Base-by-base conservation (phyloP, 53 echinoderm and acorn worm genomes). In the Echinometra lucunter region DNA sequence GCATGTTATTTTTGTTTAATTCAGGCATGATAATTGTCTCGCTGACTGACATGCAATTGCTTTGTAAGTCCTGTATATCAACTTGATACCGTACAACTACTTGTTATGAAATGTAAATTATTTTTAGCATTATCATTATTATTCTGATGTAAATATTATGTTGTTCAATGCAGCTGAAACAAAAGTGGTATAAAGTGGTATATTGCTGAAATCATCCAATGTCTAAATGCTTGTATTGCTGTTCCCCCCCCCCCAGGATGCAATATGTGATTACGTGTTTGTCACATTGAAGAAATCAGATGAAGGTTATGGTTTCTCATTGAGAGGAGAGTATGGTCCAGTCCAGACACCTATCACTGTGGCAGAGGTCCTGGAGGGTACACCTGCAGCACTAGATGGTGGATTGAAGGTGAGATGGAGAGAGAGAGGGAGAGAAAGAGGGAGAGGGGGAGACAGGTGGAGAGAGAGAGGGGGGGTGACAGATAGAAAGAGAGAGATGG, bases 281-380 rank as follows among this genome's bases (percentile, higher is more conserved):
- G 16, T 94, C 94, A 63, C 8, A 11, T 66, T 94, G 83, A 44
- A 94, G 94, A 82, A 63, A 58, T 82, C 94, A 2, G 40, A 58
- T 1, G 94, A 94, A 85, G 94, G 94, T 25, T 94, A 27, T 82
- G 94, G 94, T 10, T 94, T 94, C 66, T 60, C 94, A 25, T 42
- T 94, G 63, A 57, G 34, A 83, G 94, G 82, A 19, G 94, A 94
- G 28, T 94, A 66, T 38, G 94, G 45, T 23, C 15, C 82, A 16
- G 27, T 60, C 42, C 40, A 66, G 44, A 85, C 66, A 11, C 85
- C 94, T 44, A 83, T 94, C 37, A 83, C 34, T 1, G 85, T 94
- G 66, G 37, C 63, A n/a, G 94, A 94, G 85, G 66, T 94, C 85
- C 58, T 94, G 94, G 63, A 66, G 15, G 94, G 94, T 13, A 66